Evolutionary conservation across 2,113 vertebrate species (phyloP), one percentile per base, ranked within the genome.

Genomic region (Poeciliopsis retropinna): DNA sequence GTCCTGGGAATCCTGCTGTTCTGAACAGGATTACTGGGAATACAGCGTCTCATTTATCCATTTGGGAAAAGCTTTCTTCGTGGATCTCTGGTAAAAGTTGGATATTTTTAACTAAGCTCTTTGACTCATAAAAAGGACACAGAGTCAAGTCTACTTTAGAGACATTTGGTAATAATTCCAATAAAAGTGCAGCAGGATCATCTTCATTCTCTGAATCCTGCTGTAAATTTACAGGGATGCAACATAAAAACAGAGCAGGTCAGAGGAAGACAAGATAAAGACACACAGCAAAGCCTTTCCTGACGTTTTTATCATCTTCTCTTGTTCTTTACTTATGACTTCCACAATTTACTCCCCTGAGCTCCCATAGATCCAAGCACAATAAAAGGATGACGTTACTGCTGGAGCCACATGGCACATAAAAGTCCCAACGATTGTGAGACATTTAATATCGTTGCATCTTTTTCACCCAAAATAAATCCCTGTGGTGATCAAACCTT

Each of bases 321-420:
- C 25, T 34, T 37, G 31, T 29, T 37, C 37, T 54, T 60, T 39
- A 17, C 32, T 31, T 60, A 34, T 57, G 34, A 60, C 34, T 60
- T 34, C 32, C 14, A n/a, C 22, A 28, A 60, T 70, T 70, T 70
- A 70, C 37, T 60, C 37, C 54, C 8, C 51, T 39, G 6, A 22
- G n/a, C 25, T 39, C n/a, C 69, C 31, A 39, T 39, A 37, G 69
- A 60, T 57, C 54, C 69, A 70, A 70, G 8, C 54, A 34, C 13
- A 32, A 39, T 70, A 70, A 60, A 70, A 39, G 15, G 7, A 14
- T 70, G 64, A 85, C 79, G 76, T 70, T 60, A 83, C 72, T 54
- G 51, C 81, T 80, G 81, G 75, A 75, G 28, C 41, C 62, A 47
- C 39, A 54, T 17, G 5, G 41, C 61, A 66, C 63, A 29, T 70